phyloP scores from a whole-genome alignment of 2,888 invertebrate species.

The Drosophila conformis region DNA sequence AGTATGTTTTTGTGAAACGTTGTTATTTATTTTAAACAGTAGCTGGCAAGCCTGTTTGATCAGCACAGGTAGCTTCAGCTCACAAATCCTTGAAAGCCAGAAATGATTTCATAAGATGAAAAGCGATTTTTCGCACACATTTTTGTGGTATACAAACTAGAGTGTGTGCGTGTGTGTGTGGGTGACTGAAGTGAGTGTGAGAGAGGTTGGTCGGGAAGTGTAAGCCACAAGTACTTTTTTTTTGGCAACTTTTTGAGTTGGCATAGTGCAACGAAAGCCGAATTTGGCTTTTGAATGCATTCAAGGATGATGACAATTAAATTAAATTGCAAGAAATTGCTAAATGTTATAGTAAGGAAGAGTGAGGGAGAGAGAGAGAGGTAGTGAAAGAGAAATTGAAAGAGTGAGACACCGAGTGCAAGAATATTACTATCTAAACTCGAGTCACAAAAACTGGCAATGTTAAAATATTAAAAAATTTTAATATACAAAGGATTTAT shows the following conservation, averaged over 20 bases:
- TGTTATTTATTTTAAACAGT: slow-evolving; percentile 80
- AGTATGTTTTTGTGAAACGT: slow-evolving; percentile 36
- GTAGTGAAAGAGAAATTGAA: background rate
- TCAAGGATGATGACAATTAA: slow-evolving; percentile 55
- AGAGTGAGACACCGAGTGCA: background rate
- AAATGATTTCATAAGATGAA: slow-evolving; percentile 76
- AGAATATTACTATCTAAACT: too few species aligned
- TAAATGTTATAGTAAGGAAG: background rate
- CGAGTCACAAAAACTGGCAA: background rate
- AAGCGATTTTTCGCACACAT: slow-evolving; percentile 63
- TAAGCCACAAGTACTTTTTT: slow-evolving; percentile 46
- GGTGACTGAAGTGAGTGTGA: background rate
- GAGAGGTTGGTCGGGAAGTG: background rate
- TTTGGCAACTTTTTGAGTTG: slow-evolving; percentile 45
- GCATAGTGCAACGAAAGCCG: slow-evolving; percentile 41
- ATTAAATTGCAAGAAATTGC: slow-evolving; percentile 24
- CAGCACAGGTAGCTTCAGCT: slow-evolving; percentile 45
- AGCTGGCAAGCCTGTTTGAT: slow-evolving; percentile 45
- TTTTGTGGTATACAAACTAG: slow-evolving; percentile 28
- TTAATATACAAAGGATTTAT: background rate
- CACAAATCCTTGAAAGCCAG: slow-evolving; percentile 71
- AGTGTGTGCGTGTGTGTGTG: background rate
- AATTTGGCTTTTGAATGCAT: slow-evolving; percentile 36
- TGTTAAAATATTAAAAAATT: background rate
- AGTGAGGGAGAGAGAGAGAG: background rate